These are phyloP conservation scores for Geotrupes spiniger DNA, from an alignment of 2,888 invertebrate species.

Conservation along the genomic window DNA sequence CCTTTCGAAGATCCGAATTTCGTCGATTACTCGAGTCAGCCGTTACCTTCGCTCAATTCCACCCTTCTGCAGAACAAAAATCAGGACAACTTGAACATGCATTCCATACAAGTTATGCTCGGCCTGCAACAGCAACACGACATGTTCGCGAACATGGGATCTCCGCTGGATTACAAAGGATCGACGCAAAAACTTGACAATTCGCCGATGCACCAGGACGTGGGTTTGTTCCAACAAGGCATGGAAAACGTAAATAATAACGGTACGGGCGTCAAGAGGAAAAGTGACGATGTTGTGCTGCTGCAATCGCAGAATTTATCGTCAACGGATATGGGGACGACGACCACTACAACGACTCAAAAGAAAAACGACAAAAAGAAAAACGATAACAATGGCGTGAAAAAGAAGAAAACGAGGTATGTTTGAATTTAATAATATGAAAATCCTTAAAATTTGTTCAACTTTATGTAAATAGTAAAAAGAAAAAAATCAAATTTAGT, in stretches of 20 bases:
- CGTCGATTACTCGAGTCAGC: slow-evolving; percentile 66
- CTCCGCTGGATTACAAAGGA: slow-evolving; percentile 50
- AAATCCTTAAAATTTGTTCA: too few relatives aligned
- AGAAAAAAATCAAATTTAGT: too few relatives aligned
- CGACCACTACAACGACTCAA: slow-evolving; percentile 50
- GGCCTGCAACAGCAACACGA: slow-evolving; percentile 55
- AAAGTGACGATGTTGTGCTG: slow-evolving; percentile 46
- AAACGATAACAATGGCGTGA: slow-evolving; percentile 80
- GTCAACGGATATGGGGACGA: slow-evolving; percentile 42
- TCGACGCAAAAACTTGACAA: slow-evolving; percentile 50
- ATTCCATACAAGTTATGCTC: slow-evolving; percentile 68
- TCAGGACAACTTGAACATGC: slow-evolving; percentile 55
- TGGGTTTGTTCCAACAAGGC: slow-evolving; percentile 35
- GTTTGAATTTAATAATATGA: too few relatives aligned
- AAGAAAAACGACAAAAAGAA: slow-evolving; percentile 75
- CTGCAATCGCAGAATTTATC: slow-evolving; percentile 52
- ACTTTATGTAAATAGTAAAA: too few relatives aligned
- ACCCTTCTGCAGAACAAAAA: slow-evolving; percentile 43
- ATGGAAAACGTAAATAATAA: slow-evolving; percentile 37
- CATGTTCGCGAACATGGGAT: slow-evolving; percentile 50
- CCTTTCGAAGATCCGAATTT: slow-evolving; percentile 75
- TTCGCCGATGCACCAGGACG: slow-evolving; percentile 51
- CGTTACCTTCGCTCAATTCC: slow-evolving; percentile 48
- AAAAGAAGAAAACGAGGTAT: slow-evolving; percentile 91
- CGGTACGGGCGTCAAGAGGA: slow-evolving; percentile 43